Percentiles rank a stretch among this genome's conserved stretches.
These are phyloP conservation scores for Goniozus legneri DNA, from an alignment of 1,140 invertebrate species.

Conservation along the genomic window DNA sequence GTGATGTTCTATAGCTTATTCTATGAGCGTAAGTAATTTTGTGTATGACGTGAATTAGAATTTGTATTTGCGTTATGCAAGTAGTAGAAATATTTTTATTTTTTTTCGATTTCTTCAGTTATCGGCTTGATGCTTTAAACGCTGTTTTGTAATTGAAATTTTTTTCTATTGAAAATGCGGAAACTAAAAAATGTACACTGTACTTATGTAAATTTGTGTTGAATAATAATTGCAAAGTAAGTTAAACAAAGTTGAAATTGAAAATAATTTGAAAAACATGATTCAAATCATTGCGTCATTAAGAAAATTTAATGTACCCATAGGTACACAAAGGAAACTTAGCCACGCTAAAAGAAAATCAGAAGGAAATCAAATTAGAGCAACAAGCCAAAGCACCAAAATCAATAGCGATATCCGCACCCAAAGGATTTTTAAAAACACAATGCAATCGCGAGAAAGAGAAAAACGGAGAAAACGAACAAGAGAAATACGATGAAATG, in stretches of 20 bases:
- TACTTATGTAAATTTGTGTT: neutral
- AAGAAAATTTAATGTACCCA: constrained; percentile 32
- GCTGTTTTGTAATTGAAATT: too few species aligned
- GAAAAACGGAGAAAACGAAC: constrained; percentile 25
- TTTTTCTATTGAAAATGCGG: too few species aligned
- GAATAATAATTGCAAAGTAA: too few species aligned
- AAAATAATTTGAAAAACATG: too few species aligned
- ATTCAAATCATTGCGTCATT: constrained; percentile 19
- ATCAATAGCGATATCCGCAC: constrained; percentile 35
- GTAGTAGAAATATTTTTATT: too few species aligned
- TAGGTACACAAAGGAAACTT: constrained; percentile 55
- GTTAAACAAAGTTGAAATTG: too few species aligned
- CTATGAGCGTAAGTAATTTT: constrained; percentile 32
- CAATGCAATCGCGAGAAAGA: constrained; percentile 32
- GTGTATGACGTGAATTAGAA: constrained; percentile 20
- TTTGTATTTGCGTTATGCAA: too few species aligned
- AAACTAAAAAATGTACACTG: neutral
- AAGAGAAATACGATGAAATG: constrained; percentile 26
- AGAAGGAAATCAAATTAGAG: constrained; percentile 43
- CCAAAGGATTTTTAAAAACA: constrained; percentile 41
- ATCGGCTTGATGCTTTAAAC: too few species aligned
- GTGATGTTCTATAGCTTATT: constrained; percentile 30
- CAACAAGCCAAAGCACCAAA: constrained; percentile 35
- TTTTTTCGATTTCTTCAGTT: too few species aligned
- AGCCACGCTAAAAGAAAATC: constrained; percentile 44